Evolutionary conservation across 2,113 vertebrate species (phyloP).

Genomic region (Oenanthe oenanthe): DNA sequence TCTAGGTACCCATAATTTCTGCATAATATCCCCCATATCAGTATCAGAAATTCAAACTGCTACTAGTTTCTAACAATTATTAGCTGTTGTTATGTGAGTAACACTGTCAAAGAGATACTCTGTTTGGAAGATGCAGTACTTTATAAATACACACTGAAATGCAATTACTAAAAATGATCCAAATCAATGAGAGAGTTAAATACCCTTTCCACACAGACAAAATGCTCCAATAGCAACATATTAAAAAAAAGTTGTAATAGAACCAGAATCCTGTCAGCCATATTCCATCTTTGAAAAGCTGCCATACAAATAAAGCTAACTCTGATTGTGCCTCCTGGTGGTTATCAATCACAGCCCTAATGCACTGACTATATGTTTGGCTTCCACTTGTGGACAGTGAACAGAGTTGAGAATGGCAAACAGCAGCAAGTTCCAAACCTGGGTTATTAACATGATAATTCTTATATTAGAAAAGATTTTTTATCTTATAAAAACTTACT

Average conservation of each 20-base stretch:
- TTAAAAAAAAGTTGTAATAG: background rate
- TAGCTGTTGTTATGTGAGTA: background rate
- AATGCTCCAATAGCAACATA: background rate
- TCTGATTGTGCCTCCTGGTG: background rate
- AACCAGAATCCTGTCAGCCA: background rate
- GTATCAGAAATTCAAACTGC: background rate
- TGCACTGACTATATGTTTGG: background rate
- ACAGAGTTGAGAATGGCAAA: background rate
- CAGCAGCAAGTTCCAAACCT: background rate
- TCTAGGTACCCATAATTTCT: background rate
- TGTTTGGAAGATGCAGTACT: background rate
- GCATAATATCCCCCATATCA: background rate
- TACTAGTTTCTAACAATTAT: background rate
- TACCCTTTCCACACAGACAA: background rate
- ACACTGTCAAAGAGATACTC: background rate
- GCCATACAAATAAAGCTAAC: background rate
- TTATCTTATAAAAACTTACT: background rate
- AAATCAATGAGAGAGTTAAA: background rate
- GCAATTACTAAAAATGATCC: background rate
- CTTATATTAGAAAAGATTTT: background rate
- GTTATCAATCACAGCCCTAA: background rate
- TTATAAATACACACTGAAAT: background rate
- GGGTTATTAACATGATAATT: background rate
- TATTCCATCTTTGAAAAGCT: background rate
- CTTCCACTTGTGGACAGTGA: background rate